Base-by-base conservation (phyloP, 2,797 vertebrate genomes). In the Meda fulgida region DNA sequence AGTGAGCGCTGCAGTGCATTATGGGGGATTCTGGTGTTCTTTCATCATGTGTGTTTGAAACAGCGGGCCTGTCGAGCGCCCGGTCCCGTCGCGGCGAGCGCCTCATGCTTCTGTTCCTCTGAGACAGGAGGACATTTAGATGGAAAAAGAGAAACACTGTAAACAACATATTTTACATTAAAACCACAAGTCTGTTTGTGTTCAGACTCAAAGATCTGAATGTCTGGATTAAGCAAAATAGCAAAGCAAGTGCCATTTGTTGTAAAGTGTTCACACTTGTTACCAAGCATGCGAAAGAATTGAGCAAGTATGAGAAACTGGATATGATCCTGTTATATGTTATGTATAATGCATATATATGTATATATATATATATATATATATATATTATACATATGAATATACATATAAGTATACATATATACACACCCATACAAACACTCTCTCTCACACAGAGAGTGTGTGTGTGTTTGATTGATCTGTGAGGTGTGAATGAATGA, bases 1-100 rank as follows among this genome's bases (percentile, higher is more conserved):
- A 87, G 19, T 19, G 67, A 51, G 73, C 67, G 72, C 84, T 53
- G 75, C 75, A 86, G 43, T 86, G 88, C 86, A 87, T 89, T 87
- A 63, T 89, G 89, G 87, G 78, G 82, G 85, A 84, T 69, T 10
- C 40, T 31, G 80, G n/a, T 46, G 31, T 38, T 86, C 51, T 48
- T 5, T 29, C 60, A 86, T 78, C 65, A 23, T 86, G 43, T 63
- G 78, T 89, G 76, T 79, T 81, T 67, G 66, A 73, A 85, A 66
- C 34, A 75, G 34, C 63, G 19, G 48, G 23, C 51, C 69, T 85
- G 73, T 88, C 40, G 77, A 40, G 51, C 53, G 6, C 46, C 4
- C 13, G 46, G 48, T 77, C 11, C 8, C 10, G 58, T 60, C 46
- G 10, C 71, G 3, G 26, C 46, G 19, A 60, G 58, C n/a, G 19